Percentiles rank a stretch among this genome's conserved stretches.
These are phyloP conservation scores for Halcyon senegalensis DNA, from an alignment of 2,113 vertebrate species.

Conservation along the genomic window DNA sequence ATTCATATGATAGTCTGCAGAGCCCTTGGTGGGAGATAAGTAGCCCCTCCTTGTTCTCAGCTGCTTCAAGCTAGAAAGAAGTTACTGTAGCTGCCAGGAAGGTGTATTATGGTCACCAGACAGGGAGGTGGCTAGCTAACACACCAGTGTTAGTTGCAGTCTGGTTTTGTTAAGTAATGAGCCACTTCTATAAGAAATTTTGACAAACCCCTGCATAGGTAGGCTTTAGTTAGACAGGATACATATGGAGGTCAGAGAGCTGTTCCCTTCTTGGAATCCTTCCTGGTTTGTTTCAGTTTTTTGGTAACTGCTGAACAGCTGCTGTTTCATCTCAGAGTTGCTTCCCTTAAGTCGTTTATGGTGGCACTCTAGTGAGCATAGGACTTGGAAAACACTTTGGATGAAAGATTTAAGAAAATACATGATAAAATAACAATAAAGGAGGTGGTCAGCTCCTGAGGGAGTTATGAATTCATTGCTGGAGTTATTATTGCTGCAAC, in stretches of 20 bases:
- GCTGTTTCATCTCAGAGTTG: not conserved
- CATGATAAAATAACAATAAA: not conserved
- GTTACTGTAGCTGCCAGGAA: not conserved
- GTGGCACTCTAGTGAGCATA: not conserved
- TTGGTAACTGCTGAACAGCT: not conserved
- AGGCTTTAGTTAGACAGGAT: not conserved
- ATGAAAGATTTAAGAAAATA: not conserved
- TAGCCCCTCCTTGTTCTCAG: not conserved
- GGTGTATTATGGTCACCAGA: not conserved
- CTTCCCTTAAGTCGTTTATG: not conserved
- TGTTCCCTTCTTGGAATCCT: not conserved
- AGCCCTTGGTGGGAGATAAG: not conserved
- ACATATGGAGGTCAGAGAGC: not conserved
- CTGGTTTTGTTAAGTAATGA: not conserved
- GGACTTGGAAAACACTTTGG: not conserved
- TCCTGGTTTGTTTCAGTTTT: not conserved
- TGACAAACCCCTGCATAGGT: not conserved
- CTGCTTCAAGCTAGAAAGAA: not conserved
- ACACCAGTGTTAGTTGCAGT: not conserved
- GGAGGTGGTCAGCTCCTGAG: not conserved
- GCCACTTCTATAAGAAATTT: not conserved
- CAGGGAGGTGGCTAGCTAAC: not conserved
- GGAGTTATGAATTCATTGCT: not conserved
- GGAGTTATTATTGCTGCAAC: not conserved
- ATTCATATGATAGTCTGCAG: not conserved